phyloP scores from a whole-genome alignment of 2,113 vertebrate species.

The Tupaia tana region DNA sequence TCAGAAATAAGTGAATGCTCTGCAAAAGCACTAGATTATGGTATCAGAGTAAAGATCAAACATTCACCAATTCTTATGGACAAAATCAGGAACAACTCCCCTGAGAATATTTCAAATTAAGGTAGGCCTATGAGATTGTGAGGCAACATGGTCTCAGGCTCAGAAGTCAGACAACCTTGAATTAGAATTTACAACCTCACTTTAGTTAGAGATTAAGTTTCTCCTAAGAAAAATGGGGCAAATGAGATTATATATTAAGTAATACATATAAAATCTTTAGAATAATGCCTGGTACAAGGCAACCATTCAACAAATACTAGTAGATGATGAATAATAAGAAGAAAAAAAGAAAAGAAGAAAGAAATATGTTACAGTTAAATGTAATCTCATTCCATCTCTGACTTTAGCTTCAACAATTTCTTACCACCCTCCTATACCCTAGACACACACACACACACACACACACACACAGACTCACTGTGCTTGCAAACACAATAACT shows the following conservation, averaged over 20 bases:
- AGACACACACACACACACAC: neutral
- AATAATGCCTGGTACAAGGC: accelerated
- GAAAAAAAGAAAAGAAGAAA: too few relatives aligned
- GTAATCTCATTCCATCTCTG: neutral
- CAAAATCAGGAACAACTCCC: neutral
- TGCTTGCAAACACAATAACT: neutral
- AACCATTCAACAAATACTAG: neutral
- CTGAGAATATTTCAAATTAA: neutral
- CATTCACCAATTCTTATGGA: neutral
- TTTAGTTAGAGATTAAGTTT: conserved; percentile 35
- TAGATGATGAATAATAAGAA: neutral
- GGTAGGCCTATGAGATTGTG: neutral
- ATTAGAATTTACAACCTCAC: neutral
- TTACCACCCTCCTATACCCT: neutral
- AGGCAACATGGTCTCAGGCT: neutral
- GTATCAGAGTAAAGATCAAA: neutral
- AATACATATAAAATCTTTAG: neutral
- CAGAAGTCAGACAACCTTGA: neutral
- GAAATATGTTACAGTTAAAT: neutral
- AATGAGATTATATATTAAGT: neutral
- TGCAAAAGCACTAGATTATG: neutral
- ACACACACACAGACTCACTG: neutral
- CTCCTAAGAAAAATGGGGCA: conserved; percentile 34
- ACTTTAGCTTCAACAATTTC: neutral
- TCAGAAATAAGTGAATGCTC: neutral